Evolutionary conservation across 2,113 vertebrate genomes (phyloP), one percentile per base, ranked within the genome.

Genomic region (Epinephelus lanceolatus): DNA sequence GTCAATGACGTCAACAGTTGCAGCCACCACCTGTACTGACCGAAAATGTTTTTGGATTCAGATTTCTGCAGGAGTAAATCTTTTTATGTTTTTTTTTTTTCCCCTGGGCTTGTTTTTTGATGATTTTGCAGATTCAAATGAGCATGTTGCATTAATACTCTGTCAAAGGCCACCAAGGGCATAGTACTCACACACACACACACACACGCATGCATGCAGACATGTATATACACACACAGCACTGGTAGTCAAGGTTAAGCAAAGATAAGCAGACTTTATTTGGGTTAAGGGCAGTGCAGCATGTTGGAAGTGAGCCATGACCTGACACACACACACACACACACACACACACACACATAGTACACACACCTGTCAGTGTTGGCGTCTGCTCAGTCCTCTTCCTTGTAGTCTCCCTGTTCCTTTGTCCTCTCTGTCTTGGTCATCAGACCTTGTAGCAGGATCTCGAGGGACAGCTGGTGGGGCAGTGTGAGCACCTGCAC

Each of bases 241-340:
- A 70, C 73, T 25, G 70, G 17, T 73, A 86, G 80, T 85, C 82
- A 92, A 91, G 91, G 89, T 92, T 90, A 84, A 87, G 87, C 82
- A 90, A 92, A 87, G 88, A 93, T 87, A 88, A 89, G 57, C 45
- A 27, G 86, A 90, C 88, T 83, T 85, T 86, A 91, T 91, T 90
- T 94, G 84, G 89, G 90, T 91, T 91, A 90, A 91, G 85, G 90
- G 78, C 85, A 92, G 78, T 83, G 52, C 77, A 81, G 80, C 68
- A 73, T 74, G 73, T 80, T 92, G 88, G 88, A 85, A 76, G 72
- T 76, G 52, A 92, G 85, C 81, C 86, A 89, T 65, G 45, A 74
- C 52, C 52, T 78, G 11, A 75, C 60, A 85, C 82, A 71, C 71
- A 77, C 67, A 77, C 73, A 55, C 61, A 82, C 76, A 69, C 61